Conservation (phyloP, 2,888 invertebrate species). For the Napeogenes sylphis region DNA sequence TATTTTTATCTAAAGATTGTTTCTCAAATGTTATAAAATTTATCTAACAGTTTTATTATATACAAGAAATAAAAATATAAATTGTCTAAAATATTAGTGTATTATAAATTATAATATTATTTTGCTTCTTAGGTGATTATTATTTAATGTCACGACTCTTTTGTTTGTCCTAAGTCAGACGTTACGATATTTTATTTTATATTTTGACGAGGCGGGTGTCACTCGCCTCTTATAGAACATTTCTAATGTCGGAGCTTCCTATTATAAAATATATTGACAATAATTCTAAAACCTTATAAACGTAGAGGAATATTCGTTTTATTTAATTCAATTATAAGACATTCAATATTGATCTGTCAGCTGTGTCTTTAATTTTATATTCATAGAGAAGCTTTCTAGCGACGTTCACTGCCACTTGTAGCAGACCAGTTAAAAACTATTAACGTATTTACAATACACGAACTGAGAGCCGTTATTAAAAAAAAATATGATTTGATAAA, state of each 20-base stretch:
- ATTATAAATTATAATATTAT: conserved; percentile 10
- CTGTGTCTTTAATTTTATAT: too few species aligned
- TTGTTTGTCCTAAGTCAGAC: too few species aligned
- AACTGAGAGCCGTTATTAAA: too few species aligned
- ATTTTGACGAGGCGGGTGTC: not conserved
- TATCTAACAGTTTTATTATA: not conserved
- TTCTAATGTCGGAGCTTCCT: conserved; percentile 28
- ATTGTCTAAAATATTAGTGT: not conserved
- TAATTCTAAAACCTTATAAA: conserved; percentile 27
- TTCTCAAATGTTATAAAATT: conserved; percentile 1
- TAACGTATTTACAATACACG: too few species aligned
- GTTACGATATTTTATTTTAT: not conserved
- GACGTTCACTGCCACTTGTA: too few species aligned
- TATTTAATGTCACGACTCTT: not conserved
- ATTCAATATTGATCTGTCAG: too few species aligned
- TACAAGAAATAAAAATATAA: too few species aligned
- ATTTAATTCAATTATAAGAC: too few species aligned
- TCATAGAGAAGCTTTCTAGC: too few species aligned
- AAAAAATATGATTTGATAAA: too few species aligned
- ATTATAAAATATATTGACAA: conserved; percentile 27
- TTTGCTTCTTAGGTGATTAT: conserved; percentile 13
- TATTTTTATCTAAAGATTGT: not conserved
- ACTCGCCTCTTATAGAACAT: conserved; percentile 9
- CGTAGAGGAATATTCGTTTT: too few species aligned
- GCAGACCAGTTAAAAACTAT: too few species aligned